A percentile compares a stretch with the other conserved stretches of the same genome.
Conservation (phyloP, 2,797 vertebrate species). For the Sylvia borin region DNA sequence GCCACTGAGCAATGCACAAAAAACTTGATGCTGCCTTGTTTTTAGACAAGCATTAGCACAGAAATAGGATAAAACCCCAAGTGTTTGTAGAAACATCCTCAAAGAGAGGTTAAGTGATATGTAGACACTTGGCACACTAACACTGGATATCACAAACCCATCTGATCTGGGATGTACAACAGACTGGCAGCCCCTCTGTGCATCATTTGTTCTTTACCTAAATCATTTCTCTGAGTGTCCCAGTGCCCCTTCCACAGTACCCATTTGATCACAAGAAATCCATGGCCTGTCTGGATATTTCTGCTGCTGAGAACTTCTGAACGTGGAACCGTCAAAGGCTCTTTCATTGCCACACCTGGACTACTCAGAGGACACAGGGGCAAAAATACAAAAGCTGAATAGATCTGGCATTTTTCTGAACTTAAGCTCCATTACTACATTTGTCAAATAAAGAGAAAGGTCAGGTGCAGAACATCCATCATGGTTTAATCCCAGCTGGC, state of each 20-base stretch:
- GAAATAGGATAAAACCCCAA: constrained; percentile 21
- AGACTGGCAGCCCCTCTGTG: constrained; percentile 68
- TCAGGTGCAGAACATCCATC: background rate
- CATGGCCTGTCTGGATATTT: constrained; percentile 64
- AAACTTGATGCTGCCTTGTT: constrained; percentile 74
- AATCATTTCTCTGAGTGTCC: constrained; percentile 59
- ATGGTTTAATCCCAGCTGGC: background rate
- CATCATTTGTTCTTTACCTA: background rate
- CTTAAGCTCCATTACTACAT: background rate
- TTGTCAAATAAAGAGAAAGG: background rate
- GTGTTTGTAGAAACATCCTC: constrained; percentile 81
- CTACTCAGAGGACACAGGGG: background rate
- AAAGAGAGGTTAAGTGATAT: constrained; percentile 73
- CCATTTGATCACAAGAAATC: constrained; percentile 74
- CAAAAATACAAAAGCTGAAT: background rate
- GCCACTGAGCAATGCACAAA: constrained; percentile 71
- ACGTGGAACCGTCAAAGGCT: background rate
- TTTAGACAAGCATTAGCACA: constrained; percentile 75
- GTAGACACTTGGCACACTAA: constrained; percentile 71
- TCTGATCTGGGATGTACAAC: constrained; percentile 76
- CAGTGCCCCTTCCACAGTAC: constrained; percentile 48
- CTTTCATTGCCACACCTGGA: background rate
- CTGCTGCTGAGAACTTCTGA: background rate
- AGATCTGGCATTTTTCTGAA: background rate
- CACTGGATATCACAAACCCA: constrained; percentile 67